Base-by-base conservation (phyloP, 92 coral and sea anemone genomes). In the Porites divaricata region DNA sequence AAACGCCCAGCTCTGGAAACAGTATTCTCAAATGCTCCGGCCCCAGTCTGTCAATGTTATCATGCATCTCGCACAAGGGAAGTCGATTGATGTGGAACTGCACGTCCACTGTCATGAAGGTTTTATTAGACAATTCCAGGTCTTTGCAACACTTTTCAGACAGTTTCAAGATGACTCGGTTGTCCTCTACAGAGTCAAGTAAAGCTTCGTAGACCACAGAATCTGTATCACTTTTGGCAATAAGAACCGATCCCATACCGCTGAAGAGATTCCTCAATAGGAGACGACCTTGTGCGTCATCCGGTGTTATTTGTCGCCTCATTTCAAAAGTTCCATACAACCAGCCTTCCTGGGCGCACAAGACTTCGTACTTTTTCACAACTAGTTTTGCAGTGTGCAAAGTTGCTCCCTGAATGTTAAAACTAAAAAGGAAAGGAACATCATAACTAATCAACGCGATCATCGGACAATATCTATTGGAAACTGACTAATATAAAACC, bases 21-120 rank as follows among this genome's bases (percentile, higher is more conserved):
- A 91, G 79, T 21, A 91, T 81, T 23, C 84, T 63, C 19, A 45
- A 69, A 63, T 89, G 90, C 67, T 83, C 88, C 16, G 85, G 78
- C 23, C 90, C 81, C 63, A 89, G 85, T 35, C 88, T 84, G 66
- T 88, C 94, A 53, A 91, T 75, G 50, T 74, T 85, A 54, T 87
- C 86, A 66, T 91, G 94, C 91, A 87, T 87, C 80, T 88, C 91
- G 84, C 94, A 91, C 24, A 91, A 76, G 7, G 87, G 84, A 35
- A 79, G 75, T 57, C 94, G 89, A 49, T 91, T 91, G 84, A 77
- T 72, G 26, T 79, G 81, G 70, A 91, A 88, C 77, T 91, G 87
- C 69, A 80, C 74, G 53, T 91, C 91, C 56, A 84, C 81, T 0
- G 72, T 66, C 21, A 74, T 59, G 24, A 54, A 72, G 6, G 81